These are phyloP conservation scores for Rhagologus leucostigma DNA, from an alignment of 2,113 vertebrate species.

Conservation along the genomic window DNA sequence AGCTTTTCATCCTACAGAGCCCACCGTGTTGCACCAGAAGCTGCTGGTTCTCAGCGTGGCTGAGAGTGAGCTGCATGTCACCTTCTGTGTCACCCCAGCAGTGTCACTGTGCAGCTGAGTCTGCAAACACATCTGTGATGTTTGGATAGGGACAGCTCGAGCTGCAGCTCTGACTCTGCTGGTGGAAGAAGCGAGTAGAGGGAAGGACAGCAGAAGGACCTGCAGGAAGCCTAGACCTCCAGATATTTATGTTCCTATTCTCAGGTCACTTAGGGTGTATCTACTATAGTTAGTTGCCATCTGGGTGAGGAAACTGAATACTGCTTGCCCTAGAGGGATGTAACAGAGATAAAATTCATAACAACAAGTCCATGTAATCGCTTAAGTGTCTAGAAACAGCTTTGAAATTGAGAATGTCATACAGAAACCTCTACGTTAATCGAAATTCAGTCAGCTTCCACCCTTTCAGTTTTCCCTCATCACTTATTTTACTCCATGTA, in stretches of 20 bases:
- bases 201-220: not conserved
- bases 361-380: not conserved
- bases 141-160: not conserved
- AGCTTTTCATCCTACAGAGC: not conserved
- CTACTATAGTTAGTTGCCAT: not conserved
- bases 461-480: not conserved
- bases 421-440: not conserved
- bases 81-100: not conserved
- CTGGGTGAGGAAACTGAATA: not conserved
- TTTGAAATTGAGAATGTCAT: not conserved
- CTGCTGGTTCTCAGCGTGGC: not conserved
- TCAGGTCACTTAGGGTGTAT: not conserved
- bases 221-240: not conserved
- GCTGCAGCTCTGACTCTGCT: not conserved
- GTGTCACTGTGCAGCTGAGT: not conserved
- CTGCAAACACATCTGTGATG: not conserved
- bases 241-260: not conserved
- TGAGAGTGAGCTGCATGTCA: not conserved
- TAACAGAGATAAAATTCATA: not conserved
- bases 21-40: fast-evolving
- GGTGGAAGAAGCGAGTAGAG: not conserved
- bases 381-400: not conserved
- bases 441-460: not conserved
- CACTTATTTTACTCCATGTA: not conserved
- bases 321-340: not conserved